Base-by-base conservation (phyloP, 1,140 invertebrate species). In the Diprion similis region DNA sequence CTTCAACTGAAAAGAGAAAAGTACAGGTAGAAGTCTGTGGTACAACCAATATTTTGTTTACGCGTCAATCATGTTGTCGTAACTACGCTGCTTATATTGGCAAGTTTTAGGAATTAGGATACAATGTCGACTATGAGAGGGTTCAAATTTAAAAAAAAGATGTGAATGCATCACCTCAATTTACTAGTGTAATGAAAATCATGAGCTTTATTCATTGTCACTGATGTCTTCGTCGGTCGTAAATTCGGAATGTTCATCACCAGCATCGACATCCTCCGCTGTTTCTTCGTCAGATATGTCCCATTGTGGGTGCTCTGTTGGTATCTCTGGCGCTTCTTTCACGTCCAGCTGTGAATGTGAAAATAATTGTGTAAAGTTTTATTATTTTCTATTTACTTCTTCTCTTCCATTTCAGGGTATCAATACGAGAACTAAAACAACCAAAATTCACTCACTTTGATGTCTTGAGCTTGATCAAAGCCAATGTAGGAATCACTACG, bases 271-370 rank as follows among this genome's bases (percentile, higher is more conserved):
- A 76, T 94, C 93, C 72, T 92, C 92, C 59, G 97, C 96, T 71
- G 96, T 95, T 83, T 98, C 97, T 73, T 97, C 96, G 81, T 98
- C 96, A 68, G 95, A 96, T 78, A 97, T 94, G 77, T 98, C 96
- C 97, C 97, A 99, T 87, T 98, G 97, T 11, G 97, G 96, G 90
- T 98, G 96, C 82, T 97, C 95, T 51, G 93, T 94, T 51, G 94
- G 94, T 79, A 97, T 90, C 80, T 94, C 95, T 76, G 96, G 94
- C 15, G 96, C 97, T 89, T 98, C 96, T 86, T 98, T 96, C 46
- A 99, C 97, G 86, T 99, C 97, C 86, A 99, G 89, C 93, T 94
- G 76, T 45, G 84, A 83, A 74, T 9, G 9, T 71, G 73, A 64
- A 73, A 64, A 11, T 68, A 71, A 17, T 66, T 48, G n/a, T 67